phyloP scores from a whole-genome alignment of 37 sponge, comb jelly and placozoan species.

The Ephydatia muelleri region DNA sequence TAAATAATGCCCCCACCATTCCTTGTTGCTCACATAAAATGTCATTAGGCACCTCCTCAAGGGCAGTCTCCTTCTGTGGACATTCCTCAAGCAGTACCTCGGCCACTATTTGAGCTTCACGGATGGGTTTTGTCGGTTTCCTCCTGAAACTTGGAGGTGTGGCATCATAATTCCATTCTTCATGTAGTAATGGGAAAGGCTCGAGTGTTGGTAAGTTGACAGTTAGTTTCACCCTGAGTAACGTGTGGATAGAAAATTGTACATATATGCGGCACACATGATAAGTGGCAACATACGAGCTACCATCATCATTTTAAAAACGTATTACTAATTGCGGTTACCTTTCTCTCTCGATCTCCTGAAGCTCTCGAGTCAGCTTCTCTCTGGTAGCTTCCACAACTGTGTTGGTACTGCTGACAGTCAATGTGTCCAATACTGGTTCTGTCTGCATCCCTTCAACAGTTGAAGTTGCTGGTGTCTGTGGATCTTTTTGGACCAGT shows the following conservation, averaged over 20 bases:
- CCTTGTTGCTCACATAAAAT: neutral
- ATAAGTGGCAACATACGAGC: neutral
- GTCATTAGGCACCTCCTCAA: neutral
- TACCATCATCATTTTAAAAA: neutral
- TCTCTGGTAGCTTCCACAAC: conserved; percentile 15
- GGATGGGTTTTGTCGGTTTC: neutral
- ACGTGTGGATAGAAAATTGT: neutral
- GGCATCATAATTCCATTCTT: conserved; percentile 17
- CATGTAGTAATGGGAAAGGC: conserved; percentile 24
- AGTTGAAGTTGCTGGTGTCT: neutral
- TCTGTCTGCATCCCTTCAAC: neutral
- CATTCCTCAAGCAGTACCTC: neutral
- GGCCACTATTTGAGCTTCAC: neutral
- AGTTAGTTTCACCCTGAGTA: conserved; percentile 57
- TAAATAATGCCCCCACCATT: neutral
- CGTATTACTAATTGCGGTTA: neutral
- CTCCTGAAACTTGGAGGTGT: neutral
- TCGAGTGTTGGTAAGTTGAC: conserved; percentile 73
- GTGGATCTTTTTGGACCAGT: neutral
- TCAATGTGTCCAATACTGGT: neutral
- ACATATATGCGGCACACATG: neutral
- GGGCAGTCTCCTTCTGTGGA: neutral
- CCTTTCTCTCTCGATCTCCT: conserved; percentile 70
- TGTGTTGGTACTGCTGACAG: neutral
- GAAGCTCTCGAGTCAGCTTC: conserved; percentile 26